Conservation (phyloP, 1,140 invertebrate species). For the roundworm (Caenorhabditis elegans) region WBcel235 BX284603.4:9392501-9393000, state of each 20-base stretch:
- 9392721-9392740: slow-evolving; percentile 13
- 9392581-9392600: neutral
- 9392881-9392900: neutral
- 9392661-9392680: neutral
- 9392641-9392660: neutral
- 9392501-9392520: neutral
- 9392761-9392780: neutral
- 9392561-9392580: neutral
- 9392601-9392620: neutral
- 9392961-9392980: slow-evolving; percentile 21
- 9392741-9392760: neutral
- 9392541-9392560: neutral
- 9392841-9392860: neutral
- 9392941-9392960: neutral
- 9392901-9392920: neutral
- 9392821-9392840: neutral
- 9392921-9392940: neutral
- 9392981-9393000: neutral
- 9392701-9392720: neutral
- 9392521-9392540: neutral
- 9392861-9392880: too few species aligned
- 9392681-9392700: neutral
- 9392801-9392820: neutral
- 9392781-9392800: neutral
- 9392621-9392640: neutral